Percentiles rank a stretch among this genome's conserved stretches.
phyloP scores from a whole-genome alignment of 2,888 invertebrate genomes.

The Nephrotoma appendiculata region DNA sequence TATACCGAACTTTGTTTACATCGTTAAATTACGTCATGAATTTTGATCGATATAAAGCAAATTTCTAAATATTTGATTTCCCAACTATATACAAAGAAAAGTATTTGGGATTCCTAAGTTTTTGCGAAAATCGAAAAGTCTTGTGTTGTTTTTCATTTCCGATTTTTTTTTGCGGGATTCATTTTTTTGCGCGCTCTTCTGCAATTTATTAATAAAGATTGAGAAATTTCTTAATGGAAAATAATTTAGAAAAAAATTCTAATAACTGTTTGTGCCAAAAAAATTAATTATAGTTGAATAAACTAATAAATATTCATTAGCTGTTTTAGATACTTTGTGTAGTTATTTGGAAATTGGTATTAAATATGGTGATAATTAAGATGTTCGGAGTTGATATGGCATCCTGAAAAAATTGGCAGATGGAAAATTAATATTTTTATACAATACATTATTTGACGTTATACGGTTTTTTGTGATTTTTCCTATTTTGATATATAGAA shows the following conservation, averaged over 20 bases:
- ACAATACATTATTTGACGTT: no score
- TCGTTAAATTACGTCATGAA: background rate
- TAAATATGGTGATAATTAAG: background rate
- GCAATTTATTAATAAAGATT: background rate
- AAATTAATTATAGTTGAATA: background rate
- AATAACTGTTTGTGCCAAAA: background rate
- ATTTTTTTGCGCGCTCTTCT: background rate
- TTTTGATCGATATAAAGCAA: background rate
- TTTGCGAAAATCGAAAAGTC: no score
- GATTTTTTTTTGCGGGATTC: background rate
- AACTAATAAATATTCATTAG: background rate
- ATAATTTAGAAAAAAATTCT: background rate
- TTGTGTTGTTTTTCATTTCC: no score
- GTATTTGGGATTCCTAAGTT: no score
- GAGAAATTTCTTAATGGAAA: background rate
- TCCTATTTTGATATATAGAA: no score
- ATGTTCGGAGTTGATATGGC: background rate
- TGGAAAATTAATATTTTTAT: no score
- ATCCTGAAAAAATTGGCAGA: background rate
- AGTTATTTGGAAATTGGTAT: background rate
- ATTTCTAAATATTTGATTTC: no score
- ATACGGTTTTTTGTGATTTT: no score
- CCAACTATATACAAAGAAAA: background rate
- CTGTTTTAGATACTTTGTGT: background rate
- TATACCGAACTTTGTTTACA: background rate